Conservation (phyloP, 2,888 invertebrate species). For the Spodoptera littoralis region DNA sequence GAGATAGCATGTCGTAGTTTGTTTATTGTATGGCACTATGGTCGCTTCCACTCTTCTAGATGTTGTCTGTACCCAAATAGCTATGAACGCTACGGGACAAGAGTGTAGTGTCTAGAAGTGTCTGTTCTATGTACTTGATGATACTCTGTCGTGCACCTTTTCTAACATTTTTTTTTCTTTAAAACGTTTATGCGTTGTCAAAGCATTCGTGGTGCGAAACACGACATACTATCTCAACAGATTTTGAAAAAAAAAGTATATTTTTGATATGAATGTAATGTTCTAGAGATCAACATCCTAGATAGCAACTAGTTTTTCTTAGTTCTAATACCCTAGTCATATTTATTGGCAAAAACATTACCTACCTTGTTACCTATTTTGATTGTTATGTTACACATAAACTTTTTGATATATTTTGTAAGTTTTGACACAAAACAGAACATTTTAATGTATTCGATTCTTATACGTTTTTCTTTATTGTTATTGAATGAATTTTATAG, state of each 20-base stretch:
- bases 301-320: conserved; percentile 67
- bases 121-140: conserved; percentile 8
- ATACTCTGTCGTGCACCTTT: conserved; percentile 23
- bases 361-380: conserved; percentile 58
- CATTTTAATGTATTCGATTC: conserved; percentile 61
- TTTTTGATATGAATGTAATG: conserved; percentile 44
- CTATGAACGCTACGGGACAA: conserved; percentile 41
- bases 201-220: not conserved
- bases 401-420: conserved; percentile 57
- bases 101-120: conserved; percentile 34
- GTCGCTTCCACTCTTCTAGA: conserved; percentile 41
- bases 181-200: not conserved
- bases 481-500: conserved; percentile 69
- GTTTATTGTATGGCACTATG: conserved; percentile 38
- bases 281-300: conserved; percentile 72
- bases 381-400: conserved; percentile 61
- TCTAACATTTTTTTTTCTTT: conserved; percentile 2
- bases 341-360: conserved; percentile 88
- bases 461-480: conserved; percentile 68
- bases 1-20: conserved; percentile 60
- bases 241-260: conserved; percentile 8
- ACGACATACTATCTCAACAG: conserved; percentile 54
- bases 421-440: conserved; percentile 57
- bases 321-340: conserved; percentile 56
- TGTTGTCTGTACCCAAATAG: conserved; percentile 30